phyloP scores from a whole-genome alignment of 2,888 invertebrate species.

The Tholera decimalis region DNA sequence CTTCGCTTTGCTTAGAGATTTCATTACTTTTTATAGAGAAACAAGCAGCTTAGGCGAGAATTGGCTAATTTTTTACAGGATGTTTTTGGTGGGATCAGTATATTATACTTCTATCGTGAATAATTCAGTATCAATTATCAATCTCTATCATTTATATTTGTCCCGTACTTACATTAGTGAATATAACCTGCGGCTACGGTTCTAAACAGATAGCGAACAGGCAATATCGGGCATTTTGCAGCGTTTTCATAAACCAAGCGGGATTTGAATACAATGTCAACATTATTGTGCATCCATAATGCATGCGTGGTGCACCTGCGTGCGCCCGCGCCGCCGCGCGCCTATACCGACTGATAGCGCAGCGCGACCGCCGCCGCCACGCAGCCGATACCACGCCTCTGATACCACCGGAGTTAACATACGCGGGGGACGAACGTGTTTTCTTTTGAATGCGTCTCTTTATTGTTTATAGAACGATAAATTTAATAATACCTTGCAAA shows the following conservation, averaged over 20 bases:
- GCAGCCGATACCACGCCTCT: neutral
- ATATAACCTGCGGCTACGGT: constrained; percentile 1
- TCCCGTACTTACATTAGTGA: too few species aligned
- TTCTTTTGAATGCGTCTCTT: constrained; percentile 12
- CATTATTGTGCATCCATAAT: constrained; percentile 64
- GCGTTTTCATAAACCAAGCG: constrained; percentile 61
- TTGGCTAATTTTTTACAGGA: too few species aligned
- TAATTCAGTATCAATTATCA: too few species aligned
- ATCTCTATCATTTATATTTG: too few species aligned
- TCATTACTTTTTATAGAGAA: too few species aligned
- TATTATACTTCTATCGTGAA: too few species aligned
- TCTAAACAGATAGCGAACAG: constrained; percentile 45
- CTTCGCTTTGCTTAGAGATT: too few species aligned
- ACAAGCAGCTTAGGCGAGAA: too few species aligned
- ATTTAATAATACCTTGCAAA: neutral
- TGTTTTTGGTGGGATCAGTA: too few species aligned
- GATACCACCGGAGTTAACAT: constrained; percentile 15
- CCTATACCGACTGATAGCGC: constrained; percentile 56
- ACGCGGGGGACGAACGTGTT: constrained; percentile 6
- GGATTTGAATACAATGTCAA: constrained; percentile 68
- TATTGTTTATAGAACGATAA: constrained; percentile 3
- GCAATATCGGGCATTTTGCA: constrained; percentile 52
- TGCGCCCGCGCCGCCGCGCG: constrained; percentile 44
- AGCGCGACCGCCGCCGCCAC: neutral
- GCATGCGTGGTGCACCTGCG: constrained; percentile 58